phyloP scores from a whole-genome alignment of 2,113 vertebrate species.

The Phylloscopus trochiloides region DNA sequence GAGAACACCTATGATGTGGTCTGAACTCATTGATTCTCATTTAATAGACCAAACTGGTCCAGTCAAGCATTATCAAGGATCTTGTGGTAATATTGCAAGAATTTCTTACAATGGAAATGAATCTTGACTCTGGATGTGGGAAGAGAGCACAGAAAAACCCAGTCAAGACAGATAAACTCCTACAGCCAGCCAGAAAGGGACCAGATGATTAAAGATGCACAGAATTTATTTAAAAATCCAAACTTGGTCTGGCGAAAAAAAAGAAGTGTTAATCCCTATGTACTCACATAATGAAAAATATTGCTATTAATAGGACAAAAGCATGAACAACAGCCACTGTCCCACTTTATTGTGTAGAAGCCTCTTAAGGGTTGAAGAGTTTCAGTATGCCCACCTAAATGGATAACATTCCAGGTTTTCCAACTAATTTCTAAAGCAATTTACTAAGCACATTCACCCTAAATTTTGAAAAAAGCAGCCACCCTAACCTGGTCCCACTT shows the following conservation, averaged over 20 bases:
- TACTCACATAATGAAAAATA: background rate
- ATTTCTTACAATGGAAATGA: background rate
- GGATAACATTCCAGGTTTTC: background rate
- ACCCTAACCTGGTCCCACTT: background rate
- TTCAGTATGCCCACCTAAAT: background rate
- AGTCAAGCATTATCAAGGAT: background rate
- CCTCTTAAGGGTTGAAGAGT: background rate
- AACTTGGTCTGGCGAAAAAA: background rate
- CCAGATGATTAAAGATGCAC: background rate
- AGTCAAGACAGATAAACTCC: background rate
- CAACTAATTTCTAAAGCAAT: background rate
- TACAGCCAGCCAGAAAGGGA: constrained; percentile 1
- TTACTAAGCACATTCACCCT: background rate
- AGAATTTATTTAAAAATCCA: background rate
- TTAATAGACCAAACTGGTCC: background rate
- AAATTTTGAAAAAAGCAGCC: constrained; percentile 7
- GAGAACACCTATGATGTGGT: background rate
- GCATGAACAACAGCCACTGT: background rate
- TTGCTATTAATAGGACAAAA: background rate
- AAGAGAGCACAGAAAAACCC: background rate
- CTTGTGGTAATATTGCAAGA: background rate
- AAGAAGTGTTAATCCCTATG: background rate
- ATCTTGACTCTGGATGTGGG: background rate
- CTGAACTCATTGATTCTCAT: background rate
- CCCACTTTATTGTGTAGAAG: background rate